phyloP scores from a whole-genome alignment of 37 sponge, comb jelly and placozoan genomes.

The Lycopodina hypogea region DNA sequence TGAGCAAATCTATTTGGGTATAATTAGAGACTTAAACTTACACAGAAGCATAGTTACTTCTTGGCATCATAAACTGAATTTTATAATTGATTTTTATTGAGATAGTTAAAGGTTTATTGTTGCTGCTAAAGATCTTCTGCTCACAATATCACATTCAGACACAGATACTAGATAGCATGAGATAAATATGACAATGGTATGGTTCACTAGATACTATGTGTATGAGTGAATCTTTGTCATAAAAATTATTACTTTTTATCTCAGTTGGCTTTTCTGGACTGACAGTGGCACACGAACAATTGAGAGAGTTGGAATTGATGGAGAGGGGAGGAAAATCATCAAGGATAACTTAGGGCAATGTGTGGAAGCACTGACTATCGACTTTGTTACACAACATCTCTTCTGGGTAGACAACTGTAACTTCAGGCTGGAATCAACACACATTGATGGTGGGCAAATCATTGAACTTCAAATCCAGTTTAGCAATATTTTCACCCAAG shows the following conservation, averaged over 20 bases:
- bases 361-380: neutral
- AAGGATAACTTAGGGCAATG: neutral
- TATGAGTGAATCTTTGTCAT: neutral
- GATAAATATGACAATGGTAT: too few species aligned
- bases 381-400: conserved; percentile 7
- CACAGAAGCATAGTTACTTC: too few species aligned
- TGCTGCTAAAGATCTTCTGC: too few species aligned
- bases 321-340: neutral
- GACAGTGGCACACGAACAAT: conserved; percentile 15
- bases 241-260: neutral
- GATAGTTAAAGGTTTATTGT: too few species aligned
- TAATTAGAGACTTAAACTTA: too few species aligned
- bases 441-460: conserved; percentile 1
- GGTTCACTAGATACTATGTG: too few species aligned
- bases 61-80: too few species aligned
- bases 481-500: neutral
- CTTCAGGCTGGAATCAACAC: conserved; percentile 1
- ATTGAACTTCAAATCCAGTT: too few species aligned
- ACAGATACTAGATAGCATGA: too few species aligned
- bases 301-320: conserved; percentile 20
- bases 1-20: too few species aligned
- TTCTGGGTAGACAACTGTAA: conserved; percentile 28
- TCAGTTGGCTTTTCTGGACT: conserved; percentile 45
- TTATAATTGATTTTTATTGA: too few species aligned
- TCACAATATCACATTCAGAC: too few species aligned